Evolutionary conservation across 2,888 invertebrate species (phyloP).

Genomic region (Heliconius cydno): DNA sequence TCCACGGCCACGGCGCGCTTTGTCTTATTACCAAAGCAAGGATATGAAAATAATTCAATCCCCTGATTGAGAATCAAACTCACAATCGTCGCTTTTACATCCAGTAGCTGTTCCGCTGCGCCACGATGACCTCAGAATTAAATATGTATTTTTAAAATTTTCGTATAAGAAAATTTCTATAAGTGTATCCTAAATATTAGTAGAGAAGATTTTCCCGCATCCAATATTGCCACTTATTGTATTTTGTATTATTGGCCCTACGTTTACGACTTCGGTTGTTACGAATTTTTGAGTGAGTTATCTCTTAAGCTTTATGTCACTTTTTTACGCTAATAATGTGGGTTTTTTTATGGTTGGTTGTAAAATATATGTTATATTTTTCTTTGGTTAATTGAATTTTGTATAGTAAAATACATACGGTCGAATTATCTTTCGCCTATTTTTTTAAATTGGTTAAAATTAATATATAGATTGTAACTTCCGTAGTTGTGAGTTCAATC

Average conservation of each 20-base stretch:
- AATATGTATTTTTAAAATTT: not conserved
- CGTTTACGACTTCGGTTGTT: slow-evolving; percentile 71
- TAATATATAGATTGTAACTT: not conserved
- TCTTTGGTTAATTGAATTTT: slow-evolving; percentile 64
- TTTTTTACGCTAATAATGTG: slow-evolving; percentile 74
- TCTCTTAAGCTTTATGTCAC: slow-evolving; percentile 80
- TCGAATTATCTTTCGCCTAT: not conserved
- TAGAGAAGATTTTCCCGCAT: slow-evolving; percentile 62
- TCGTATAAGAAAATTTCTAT: not conserved
- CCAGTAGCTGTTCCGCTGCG: not conserved
- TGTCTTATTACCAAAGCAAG: not conserved
- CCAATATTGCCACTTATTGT: slow-evolving; percentile 81
- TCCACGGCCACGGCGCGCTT: not conserved
- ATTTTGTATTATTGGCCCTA: slow-evolving; percentile 83
- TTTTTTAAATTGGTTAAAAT: not conserved
- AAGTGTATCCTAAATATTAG: slow-evolving; percentile 51
- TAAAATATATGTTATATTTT: slow-evolving; percentile 61
- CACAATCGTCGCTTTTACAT: not conserved
- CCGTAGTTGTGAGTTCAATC: not conserved
- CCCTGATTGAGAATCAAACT: no score
- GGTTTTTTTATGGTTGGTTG: slow-evolving; percentile 73
- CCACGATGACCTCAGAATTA: not conserved
- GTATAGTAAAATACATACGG: not conserved
- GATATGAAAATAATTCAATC: not conserved
- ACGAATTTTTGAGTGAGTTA: slow-evolving; percentile 80